Conservation (phyloP, 2,888 invertebrate species). For the Hydriomena furcata region DNA sequence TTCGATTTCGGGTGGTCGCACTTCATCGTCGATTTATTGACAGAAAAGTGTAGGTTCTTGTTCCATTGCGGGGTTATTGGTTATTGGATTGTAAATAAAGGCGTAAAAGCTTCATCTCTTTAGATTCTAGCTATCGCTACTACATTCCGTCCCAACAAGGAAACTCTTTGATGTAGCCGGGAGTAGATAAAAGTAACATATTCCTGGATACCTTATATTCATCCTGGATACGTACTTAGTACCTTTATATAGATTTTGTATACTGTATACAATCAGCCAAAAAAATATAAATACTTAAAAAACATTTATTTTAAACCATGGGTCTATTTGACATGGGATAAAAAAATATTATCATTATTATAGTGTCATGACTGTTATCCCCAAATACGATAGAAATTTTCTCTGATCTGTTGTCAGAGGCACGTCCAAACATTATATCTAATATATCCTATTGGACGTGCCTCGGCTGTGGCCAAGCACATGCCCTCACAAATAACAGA, state of each 20-base stretch:
- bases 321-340: too few species aligned
- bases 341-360: too few species aligned
- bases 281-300: too few species aligned
- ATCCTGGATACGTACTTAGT: not conserved
- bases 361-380: too few species aligned
- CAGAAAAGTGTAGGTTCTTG: conserved; percentile 6
- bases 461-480: conserved; percentile 29
- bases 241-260: too few species aligned
- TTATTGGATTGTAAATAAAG: conserved; percentile 7
- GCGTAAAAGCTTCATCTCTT: conserved; percentile 5
- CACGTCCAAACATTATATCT: too few species aligned
- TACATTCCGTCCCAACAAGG: conserved; percentile 5
- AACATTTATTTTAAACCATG: too few species aligned
- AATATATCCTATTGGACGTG: too few species aligned
- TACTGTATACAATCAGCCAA: too few species aligned
- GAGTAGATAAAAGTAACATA: not conserved
- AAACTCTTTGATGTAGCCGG: conserved; percentile 3
- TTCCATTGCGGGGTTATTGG: not conserved
- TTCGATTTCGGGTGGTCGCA: conserved; percentile 22
- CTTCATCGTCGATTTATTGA: conserved; percentile 4
- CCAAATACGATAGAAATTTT: too few species aligned
- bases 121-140: not conserved
- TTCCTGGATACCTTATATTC: not conserved
- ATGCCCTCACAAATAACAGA: conserved; percentile 58
- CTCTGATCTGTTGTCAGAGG: too few species aligned